Evolutionary conservation across 2,113 vertebrate species (phyloP).

Genomic region (Euleptes europaea): DNA sequence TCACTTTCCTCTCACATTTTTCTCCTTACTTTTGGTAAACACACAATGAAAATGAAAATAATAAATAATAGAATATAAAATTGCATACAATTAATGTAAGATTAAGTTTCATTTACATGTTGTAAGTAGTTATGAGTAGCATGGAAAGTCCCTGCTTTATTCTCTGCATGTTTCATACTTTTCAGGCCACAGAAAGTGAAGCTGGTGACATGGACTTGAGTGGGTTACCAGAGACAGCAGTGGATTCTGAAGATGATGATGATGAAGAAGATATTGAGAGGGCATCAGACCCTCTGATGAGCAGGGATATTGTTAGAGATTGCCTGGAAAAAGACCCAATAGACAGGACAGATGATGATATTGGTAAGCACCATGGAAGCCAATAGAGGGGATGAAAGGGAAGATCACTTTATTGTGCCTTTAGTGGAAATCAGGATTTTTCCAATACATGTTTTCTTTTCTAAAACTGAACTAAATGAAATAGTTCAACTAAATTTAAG

Average conservation of each 20-base stretch:
- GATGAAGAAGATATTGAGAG: constrained; percentile 98
- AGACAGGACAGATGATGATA: constrained; percentile 96
- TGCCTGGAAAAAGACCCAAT: constrained; percentile 98
- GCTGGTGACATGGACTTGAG: constrained; percentile 98
- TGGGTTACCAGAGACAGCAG: constrained; percentile 96
- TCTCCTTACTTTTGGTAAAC: not conserved
- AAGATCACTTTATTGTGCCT: not conserved
- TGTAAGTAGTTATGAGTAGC: not conserved
- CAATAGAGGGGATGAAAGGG: not conserved
- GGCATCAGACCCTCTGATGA: constrained; percentile 95
- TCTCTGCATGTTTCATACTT: constrained; percentile 9
- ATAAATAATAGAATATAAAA: not conserved
- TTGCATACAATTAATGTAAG: too few species aligned
- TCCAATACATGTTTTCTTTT: not conserved
- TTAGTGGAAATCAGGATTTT: not conserved
- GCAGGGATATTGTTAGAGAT: constrained; percentile 95
- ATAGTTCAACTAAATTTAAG: not conserved
- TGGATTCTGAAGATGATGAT: constrained; percentile 97
- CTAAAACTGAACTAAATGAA: not conserved
- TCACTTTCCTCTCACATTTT: not conserved
- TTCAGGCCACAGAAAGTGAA: constrained; percentile 96
- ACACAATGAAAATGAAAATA: not conserved
- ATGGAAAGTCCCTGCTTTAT: not conserved
- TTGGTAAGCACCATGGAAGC: constrained; percentile 79
- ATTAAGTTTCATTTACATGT: not conserved